These are phyloP conservation scores for Hesperophylax magnus DNA, from an alignment of 1,140 invertebrate species.

Conservation along the genomic window DNA sequence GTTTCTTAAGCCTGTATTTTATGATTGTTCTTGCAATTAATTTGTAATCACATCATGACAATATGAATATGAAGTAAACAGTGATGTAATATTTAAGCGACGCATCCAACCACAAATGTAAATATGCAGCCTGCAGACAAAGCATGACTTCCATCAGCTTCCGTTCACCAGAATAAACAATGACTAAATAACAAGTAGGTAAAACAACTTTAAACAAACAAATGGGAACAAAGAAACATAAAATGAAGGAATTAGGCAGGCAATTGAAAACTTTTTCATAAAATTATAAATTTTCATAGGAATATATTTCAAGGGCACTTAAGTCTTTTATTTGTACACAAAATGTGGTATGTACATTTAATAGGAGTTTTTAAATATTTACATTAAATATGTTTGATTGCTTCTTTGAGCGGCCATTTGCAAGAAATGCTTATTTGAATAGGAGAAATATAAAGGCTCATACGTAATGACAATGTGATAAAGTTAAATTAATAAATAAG, in stretches of 20 bases:
- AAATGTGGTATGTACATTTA: conserved; percentile 5
- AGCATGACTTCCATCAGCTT: background rate
- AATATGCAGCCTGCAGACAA: background rate
- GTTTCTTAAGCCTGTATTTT: too few relatives aligned
- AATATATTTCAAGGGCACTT: conserved; percentile 16
- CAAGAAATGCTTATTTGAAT: background rate
- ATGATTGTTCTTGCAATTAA: too few relatives aligned
- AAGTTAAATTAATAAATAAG: conserved; percentile 27
- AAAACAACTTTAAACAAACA: too few relatives aligned
- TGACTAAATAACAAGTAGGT: background rate
- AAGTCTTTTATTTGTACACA: conserved; percentile 18
- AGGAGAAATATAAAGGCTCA: background rate
- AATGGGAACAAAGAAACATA: too few relatives aligned
- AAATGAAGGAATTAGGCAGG: too few relatives aligned
- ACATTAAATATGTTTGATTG: background rate
- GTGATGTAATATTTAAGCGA: background rate
- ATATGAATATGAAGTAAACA: background rate
- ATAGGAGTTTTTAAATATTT: conserved; percentile 5
- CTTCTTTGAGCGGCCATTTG: background rate
- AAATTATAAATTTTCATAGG: background rate
- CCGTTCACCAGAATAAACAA: conserved; percentile 7
- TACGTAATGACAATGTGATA: too few relatives aligned
- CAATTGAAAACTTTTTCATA: too few relatives aligned
- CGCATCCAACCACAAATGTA: conserved; percentile 1
- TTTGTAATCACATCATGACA: background rate